Percentiles rank a stretch among this genome's conserved stretches.
phyloP scores from a whole-genome alignment of 2,113 vertebrate species.

The Oostethus manadensis region DNA sequence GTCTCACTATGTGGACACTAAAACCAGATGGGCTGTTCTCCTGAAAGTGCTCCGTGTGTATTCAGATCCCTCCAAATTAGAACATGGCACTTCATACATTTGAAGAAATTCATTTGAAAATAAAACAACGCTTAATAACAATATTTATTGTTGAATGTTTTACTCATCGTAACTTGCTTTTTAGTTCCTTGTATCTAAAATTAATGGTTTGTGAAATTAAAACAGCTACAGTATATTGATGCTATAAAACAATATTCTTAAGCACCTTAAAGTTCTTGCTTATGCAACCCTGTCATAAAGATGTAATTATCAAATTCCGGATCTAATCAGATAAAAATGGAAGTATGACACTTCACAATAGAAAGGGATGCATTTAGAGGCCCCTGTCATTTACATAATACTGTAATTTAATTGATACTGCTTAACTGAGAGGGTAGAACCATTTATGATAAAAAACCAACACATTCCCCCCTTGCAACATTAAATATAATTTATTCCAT shows the following conservation, averaged over 20 bases:
- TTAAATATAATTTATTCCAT: slow-evolving; percentile 40
- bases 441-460: not conserved
- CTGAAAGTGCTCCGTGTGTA: slow-evolving; percentile 43
- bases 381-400: not conserved
- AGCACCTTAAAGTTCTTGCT: no score
- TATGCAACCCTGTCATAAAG: slow-evolving; percentile 1
- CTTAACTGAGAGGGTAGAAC: slow-evolving; percentile 9
- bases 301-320: slow-evolving; percentile 20
- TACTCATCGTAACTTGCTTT: no score
- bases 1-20: slow-evolving; percentile 57
- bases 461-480: slow-evolving; percentile 9
- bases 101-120: not conserved
- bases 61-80: slow-evolving; percentile 25
- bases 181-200: not conserved
- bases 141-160: slow-evolving; percentile 2
- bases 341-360: slow-evolving; percentile 4
- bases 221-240: not conserved
- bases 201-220: not conserved
- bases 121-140: not conserved
- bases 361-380: not conserved
- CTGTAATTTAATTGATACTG: slow-evolving; percentile 8
- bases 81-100: no score
- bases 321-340: slow-evolving; percentile 25
- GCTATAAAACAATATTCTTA: no score
- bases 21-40: slow-evolving; percentile 60